These are phyloP conservation scores for Cyphomyrus discorhynchus DNA, from an alignment of 2,113 vertebrate genomes.

Conservation along the genomic window DNA sequence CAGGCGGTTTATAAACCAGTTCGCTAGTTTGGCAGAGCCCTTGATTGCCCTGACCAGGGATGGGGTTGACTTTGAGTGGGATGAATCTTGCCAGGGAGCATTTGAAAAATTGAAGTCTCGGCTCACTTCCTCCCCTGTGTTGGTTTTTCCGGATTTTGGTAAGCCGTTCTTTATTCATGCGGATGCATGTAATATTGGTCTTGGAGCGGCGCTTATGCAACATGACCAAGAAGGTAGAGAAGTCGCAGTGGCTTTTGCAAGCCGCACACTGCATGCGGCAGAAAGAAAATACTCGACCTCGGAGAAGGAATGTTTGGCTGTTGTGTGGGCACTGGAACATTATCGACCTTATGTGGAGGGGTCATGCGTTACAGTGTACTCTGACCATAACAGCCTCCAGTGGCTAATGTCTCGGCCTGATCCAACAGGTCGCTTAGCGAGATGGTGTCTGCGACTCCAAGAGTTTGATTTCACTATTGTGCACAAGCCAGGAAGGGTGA, in stretches of 20 bases:
- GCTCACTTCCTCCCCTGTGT: not conserved
- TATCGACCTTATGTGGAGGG: not conserved
- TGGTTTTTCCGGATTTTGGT: not conserved
- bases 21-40: not conserved
- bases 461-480: not conserved
- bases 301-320: not conserved
- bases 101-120: not conserved
- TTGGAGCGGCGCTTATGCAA: not conserved
- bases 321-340: not conserved
- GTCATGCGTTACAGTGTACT: not conserved
- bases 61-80: not conserved
- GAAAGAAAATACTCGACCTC: not conserved
- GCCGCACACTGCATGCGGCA: not conserved
- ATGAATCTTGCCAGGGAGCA: not conserved
- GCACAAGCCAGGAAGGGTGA: not conserved
- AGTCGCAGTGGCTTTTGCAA: not conserved
- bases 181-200: not conserved
- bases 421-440: not conserved
- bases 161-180: not conserved
- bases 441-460: not conserved
- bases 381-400: not conserved
- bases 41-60: not conserved
- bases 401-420: not conserved
- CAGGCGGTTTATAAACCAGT: not conserved
- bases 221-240: not conserved